These are phyloP conservation scores for Ptilonorhynchus violaceus DNA, from an alignment of 2,113 vertebrate genomes.

Conservation along the genomic window DNA sequence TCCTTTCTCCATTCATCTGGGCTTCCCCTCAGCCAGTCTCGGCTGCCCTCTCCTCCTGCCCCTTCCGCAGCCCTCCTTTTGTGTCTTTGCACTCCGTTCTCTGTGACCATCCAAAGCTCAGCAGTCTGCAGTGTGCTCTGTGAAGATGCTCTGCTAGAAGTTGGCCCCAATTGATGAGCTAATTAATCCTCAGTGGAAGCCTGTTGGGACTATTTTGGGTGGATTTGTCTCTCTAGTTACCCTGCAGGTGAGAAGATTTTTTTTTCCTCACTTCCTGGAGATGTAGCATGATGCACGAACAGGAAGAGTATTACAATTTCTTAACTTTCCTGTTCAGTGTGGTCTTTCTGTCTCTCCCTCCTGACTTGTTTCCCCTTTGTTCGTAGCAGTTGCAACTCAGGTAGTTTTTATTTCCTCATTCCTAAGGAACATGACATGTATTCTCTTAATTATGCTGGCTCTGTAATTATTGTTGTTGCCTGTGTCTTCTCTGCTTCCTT, in stretches of 20 bases:
- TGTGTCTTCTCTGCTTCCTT: neutral
- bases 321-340: neutral
- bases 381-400: neutral
- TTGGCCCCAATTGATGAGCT: neutral
- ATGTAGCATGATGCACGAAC: neutral
- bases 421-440: neutral
- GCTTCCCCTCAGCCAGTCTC: neutral
- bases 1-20: constrained; percentile 10
- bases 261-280: neutral
- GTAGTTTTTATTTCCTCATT: neutral
- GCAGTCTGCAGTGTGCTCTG: neutral
- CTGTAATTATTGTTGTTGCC: neutral
- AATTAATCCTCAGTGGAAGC: neutral
- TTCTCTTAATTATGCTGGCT: neutral
- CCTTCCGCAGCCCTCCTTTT: neutral
- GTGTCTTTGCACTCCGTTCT: neutral
- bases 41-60: neutral
- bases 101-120: neutral
- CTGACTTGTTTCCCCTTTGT: neutral
- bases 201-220: neutral
- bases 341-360: neutral
- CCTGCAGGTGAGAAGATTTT: neutral
- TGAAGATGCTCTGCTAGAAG: constrained; percentile 13
- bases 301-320: neutral
- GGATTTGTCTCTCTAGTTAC: neutral